Conservation (phyloP, 2,888 invertebrate genomes). For the Ectobius pallidus region DNA sequence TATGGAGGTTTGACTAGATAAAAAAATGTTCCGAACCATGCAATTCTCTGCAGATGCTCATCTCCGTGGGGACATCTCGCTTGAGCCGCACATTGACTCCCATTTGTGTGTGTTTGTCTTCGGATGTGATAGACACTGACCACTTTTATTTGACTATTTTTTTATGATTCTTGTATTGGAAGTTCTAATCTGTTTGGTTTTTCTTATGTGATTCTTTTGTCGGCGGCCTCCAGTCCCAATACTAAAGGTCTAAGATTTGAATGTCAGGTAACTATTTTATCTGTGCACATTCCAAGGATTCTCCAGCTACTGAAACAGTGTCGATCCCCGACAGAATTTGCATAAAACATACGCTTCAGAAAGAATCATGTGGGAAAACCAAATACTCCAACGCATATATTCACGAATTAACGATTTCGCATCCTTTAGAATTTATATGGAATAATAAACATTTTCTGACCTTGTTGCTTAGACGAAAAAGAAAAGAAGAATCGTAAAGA, state of each 20-base stretch:
- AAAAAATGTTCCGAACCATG: no score
- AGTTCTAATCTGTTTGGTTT: conserved; percentile 11
- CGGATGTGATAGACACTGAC: conserved; percentile 13
- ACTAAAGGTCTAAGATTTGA: conserved; percentile 11
- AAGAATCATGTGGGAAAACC: neutral
- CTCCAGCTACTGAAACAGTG: conserved; percentile 14
- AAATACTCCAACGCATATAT: neutral
- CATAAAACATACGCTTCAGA: neutral
- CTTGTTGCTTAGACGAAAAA: neutral
- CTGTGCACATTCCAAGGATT: conserved; percentile 19
- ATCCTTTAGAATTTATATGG: no score
- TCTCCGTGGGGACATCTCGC: neutral
- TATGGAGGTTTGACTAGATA: no score
- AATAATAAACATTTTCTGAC: neutral
- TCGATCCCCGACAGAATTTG: conserved; percentile 12
- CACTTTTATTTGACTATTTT: conserved; percentile 18
- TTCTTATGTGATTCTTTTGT: neutral
- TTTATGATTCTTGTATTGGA: conserved; percentile 16
- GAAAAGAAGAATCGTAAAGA: no score
- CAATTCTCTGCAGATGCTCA: no score
- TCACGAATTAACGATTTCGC: no score
- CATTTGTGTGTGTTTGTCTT: conserved; percentile 21
- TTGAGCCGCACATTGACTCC: neutral
- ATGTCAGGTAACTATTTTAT: conserved; percentile 30
- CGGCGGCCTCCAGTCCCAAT: conserved; percentile 2